Percentiles rank a stretch among this genome's conserved stretches.
phyloP scores from a whole-genome alignment of 2,888 invertebrate genomes.

The Phaonia tiefii region DNA sequence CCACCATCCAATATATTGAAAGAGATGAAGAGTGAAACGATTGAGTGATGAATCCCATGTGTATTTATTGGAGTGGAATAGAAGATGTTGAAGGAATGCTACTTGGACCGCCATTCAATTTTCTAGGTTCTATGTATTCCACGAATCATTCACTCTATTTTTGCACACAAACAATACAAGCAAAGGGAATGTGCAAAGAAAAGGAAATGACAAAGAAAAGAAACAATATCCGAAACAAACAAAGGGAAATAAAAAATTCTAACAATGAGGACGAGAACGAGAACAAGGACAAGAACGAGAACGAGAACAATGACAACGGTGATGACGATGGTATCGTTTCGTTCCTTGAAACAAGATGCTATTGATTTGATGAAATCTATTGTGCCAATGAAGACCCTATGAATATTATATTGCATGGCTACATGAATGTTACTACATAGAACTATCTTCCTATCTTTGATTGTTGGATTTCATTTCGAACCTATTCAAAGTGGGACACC shows the following conservation, averaged over 20 bases:
- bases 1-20: background rate
- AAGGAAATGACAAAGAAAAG: background rate
- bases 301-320: background rate
- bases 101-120: background rate
- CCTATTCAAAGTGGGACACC: background rate
- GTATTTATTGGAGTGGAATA: background rate
- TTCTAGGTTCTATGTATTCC: background rate
- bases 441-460: background rate
- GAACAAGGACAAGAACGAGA: background rate
- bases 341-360: background rate
- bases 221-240: slow-evolving; percentile 18
- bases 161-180: background rate
- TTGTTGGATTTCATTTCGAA: background rate
- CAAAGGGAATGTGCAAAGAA: background rate
- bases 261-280: slow-evolving; percentile 15
- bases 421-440: background rate
- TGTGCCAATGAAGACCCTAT: background rate
- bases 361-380: slow-evolving; percentile 39
- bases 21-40: slow-evolving; percentile 16
- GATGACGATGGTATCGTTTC: slow-evolving; percentile 26
- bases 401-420: no score
- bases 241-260: slow-evolving; percentile 18
- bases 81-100: background rate
- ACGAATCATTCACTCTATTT: background rate
- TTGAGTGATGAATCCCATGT: slow-evolving; percentile 23